These are phyloP conservation scores for Melopsittacus undulatus DNA, from an alignment of 2,797 vertebrate genomes.

Conservation along the genomic window DNA sequence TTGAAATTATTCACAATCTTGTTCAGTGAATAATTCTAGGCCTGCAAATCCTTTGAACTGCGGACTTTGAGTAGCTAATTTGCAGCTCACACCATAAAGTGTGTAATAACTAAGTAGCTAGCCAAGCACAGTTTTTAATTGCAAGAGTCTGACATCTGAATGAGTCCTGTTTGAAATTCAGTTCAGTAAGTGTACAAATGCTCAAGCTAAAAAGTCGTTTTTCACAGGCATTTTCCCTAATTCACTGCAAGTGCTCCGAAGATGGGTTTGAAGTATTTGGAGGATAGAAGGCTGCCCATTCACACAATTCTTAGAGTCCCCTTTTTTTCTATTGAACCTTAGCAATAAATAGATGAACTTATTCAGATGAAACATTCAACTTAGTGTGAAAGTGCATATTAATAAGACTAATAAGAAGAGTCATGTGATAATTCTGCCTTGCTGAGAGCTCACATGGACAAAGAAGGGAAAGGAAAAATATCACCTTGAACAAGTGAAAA, in stretches of 20 bases:
- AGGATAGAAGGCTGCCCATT: background rate
- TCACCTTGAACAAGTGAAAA: background rate
- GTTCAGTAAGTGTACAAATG: conserved; percentile 22
- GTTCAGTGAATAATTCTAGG: conserved; percentile 70
- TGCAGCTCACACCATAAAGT: conserved; percentile 51
- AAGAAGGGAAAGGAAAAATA: background rate
- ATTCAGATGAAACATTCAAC: background rate
- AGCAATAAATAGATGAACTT: background rate
- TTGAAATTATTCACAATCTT: conserved; percentile 71
- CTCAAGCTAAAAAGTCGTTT: conserved; percentile 44
- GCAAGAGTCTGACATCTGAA: conserved; percentile 53
- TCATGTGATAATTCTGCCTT: background rate
- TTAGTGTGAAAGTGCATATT: background rate
- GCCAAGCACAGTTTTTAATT: conserved; percentile 59
- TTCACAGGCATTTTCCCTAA: conserved; percentile 6
- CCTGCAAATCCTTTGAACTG: conserved; percentile 62
- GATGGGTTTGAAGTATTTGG: background rate
- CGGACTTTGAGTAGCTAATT: conserved; percentile 60
- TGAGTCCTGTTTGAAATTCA: conserved; percentile 46
- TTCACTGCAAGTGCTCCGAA: background rate
- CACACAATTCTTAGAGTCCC: background rate
- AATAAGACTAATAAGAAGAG: background rate
- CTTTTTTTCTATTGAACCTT: background rate
- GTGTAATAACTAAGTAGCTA: conserved; percentile 53
- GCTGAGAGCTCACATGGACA: background rate